Base-by-base conservation (phyloP, 2,797 vertebrate species). In the Cygnus olor region DNA sequence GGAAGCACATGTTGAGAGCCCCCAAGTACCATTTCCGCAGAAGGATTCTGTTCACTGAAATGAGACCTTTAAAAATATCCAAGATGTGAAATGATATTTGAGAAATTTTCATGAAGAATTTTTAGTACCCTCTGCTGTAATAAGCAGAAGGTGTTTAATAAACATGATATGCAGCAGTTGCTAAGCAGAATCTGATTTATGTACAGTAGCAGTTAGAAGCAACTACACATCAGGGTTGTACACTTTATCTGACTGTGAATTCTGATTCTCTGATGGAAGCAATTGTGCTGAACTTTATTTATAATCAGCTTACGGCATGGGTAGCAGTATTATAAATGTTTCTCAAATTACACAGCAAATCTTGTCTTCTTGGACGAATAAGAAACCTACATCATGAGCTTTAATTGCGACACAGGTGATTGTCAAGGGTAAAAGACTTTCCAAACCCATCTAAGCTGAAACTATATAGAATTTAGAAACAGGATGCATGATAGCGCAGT, bases 81-180 rank as follows among this genome's bases (percentile, higher is more conserved):
- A 93, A 96, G 51, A 95, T 89, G 90, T 71, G 57, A 96, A 96
- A 89, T 97, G 69, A 88, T 89, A 96, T 96, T 94, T 76, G 94
- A 78, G 71, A 96, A 91, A 94, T 90, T 95, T 92, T 95, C 77
- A n/a, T 89, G 61, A 72, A 89, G 90, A 89, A 79, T 95, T 95
- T 96, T 96, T 81, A 94, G 94, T 95, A 87, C 93, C 95, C 93
- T 94, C 88, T 95, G 93, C 95, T 88, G 95, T 89, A 93, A 96
- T 90, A 97, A 96, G 95, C 97, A 96, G 96, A 97, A 97, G 97
- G 96, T 96, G 95, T 98, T 98, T 97, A 96, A 97, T 97, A 97
- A 98, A 97, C 96, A 97, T 97, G 97, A 96, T 97, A 96, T 96
- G 94, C 97, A 94, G 97, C 97, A 90, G 97, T 97, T 94, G 93